These are phyloP conservation scores for Oryzias melastigma DNA, from an alignment of 2,113 vertebrate species.

Conservation along the genomic window DNA sequence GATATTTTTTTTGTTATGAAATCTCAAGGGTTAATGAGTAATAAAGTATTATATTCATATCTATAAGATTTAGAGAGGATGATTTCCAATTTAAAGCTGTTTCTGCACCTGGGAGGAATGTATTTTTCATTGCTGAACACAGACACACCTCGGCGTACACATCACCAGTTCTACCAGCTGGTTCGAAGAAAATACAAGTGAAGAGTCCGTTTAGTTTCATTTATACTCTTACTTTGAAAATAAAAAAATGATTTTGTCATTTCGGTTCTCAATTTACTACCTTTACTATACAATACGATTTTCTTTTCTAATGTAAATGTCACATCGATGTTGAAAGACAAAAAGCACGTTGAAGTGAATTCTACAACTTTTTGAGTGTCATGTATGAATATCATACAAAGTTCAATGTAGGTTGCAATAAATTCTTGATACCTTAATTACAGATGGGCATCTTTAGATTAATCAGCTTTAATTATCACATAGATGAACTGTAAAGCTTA, in stretches of 20 bases:
- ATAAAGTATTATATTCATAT: conserved; percentile 66
- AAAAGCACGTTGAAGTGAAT: too few species aligned
- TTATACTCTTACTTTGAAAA: too few species aligned
- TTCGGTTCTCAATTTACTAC: too few species aligned
- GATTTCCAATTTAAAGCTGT: conserved; percentile 38
- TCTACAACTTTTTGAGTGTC: conserved; percentile 48
- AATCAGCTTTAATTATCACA: conserved; percentile 25
- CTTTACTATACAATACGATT: too few species aligned
- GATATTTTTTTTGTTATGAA: conserved; percentile 54
- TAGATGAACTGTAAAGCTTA: conserved; percentile 62
- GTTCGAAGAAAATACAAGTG: not conserved
- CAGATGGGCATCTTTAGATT: conserved; percentile 35
- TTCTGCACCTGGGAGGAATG: conserved; percentile 17
- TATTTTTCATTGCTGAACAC: conserved; percentile 5
- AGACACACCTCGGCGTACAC: conserved; percentile 2
- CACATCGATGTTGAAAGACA: not conserved
- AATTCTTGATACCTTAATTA: conserved; percentile 6
- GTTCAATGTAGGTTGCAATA: not conserved
- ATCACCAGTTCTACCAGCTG: conserved; percentile 11
- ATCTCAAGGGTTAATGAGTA: conserved; percentile 37
- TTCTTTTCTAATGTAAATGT: not conserved
- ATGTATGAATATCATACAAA: conserved; percentile 17
- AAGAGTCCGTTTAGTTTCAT: too few species aligned
- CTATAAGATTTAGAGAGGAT: conserved; percentile 39
- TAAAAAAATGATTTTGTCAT: too few species aligned